Evolutionary conservation across 2,113 vertebrate genomes (phyloP).

Genomic region (Ailuropoda melanoleuca): DNA sequence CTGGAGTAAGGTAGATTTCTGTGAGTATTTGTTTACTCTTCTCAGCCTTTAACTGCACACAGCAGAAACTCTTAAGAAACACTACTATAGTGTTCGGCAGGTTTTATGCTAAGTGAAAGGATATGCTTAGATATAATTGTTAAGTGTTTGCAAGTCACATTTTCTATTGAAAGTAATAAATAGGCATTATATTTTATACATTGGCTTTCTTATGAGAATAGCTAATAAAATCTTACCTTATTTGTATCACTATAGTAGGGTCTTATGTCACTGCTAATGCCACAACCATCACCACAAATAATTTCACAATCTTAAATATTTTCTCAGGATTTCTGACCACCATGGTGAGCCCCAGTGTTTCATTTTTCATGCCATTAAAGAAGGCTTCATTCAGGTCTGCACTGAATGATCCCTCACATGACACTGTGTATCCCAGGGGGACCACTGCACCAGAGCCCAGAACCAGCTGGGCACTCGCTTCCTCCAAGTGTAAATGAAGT

Average conservation of each 20-base stretch:
- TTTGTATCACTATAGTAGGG: background rate
- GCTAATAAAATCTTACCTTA: background rate
- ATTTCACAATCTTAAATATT: background rate
- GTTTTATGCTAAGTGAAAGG: background rate
- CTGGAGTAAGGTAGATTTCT: background rate
- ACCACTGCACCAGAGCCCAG: background rate
- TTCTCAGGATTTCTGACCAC: background rate
- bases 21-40: background rate
- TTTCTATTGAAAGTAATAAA: background rate
- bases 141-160: background rate
- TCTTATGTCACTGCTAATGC: background rate
- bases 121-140: background rate
- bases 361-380: background rate
- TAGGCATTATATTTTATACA: background rate
- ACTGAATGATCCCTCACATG: background rate
- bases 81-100: background rate
- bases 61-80: background rate
- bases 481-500: fast-evolving
- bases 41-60: background rate
- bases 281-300: background rate
- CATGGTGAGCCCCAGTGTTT: background rate
- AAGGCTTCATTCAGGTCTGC: background rate
- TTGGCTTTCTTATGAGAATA: background rate
- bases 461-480: background rate
- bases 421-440: background rate